phyloP scores from a whole-genome alignment of 2,113 vertebrate genomes.

The Syngnathoides biaculeatus region DNA sequence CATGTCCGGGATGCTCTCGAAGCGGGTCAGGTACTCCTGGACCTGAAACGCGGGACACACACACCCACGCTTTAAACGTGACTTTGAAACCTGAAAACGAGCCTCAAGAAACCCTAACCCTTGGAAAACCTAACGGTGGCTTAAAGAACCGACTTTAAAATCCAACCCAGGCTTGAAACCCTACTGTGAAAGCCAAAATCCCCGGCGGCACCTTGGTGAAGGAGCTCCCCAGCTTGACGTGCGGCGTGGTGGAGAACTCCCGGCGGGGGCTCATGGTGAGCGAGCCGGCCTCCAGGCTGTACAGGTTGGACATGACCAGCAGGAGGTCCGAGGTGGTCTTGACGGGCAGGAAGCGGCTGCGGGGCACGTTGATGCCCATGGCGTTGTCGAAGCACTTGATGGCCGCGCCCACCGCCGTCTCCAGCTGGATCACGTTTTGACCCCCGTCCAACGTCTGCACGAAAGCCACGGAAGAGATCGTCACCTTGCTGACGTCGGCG shows the following conservation, averaged over 20 bases:
- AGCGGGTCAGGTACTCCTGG: slow-evolving; percentile 90
- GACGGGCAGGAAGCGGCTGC: slow-evolving; percentile 95
- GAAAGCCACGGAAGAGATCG: not conserved
- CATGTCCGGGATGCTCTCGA: slow-evolving; percentile 98
- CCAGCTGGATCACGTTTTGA: slow-evolving; percentile 95
- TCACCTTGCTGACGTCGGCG: too few relatives aligned
- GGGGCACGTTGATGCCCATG: slow-evolving; percentile 94
- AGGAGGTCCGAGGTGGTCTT: slow-evolving; percentile 97
- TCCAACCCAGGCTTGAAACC: too few relatives aligned
- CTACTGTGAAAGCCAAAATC: not conserved
- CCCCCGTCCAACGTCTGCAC: slow-evolving; percentile 91
- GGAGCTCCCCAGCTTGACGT: slow-evolving; percentile 96
- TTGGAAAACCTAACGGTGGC: too few relatives aligned
- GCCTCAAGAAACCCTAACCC: too few relatives aligned
- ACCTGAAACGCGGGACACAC: slow-evolving; percentile 74
- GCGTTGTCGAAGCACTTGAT: slow-evolving; percentile 98
- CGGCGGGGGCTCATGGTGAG: slow-evolving; percentile 95
- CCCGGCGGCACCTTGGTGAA: slow-evolving; percentile 86
- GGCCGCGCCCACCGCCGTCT: slow-evolving; percentile 96
- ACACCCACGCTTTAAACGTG: too few relatives aligned
- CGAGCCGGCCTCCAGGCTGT: slow-evolving; percentile 94
- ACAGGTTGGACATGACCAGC: slow-evolving; percentile 98
- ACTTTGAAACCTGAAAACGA: not conserved
- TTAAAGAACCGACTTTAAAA: too few relatives aligned
- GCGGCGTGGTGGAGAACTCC: slow-evolving; percentile 93